Percentiles rank a stretch among this genome's conserved stretches.
phyloP scores from a whole-genome alignment of 2,797 vertebrate genomes.

The Urosaurus nigricauda region DNA sequence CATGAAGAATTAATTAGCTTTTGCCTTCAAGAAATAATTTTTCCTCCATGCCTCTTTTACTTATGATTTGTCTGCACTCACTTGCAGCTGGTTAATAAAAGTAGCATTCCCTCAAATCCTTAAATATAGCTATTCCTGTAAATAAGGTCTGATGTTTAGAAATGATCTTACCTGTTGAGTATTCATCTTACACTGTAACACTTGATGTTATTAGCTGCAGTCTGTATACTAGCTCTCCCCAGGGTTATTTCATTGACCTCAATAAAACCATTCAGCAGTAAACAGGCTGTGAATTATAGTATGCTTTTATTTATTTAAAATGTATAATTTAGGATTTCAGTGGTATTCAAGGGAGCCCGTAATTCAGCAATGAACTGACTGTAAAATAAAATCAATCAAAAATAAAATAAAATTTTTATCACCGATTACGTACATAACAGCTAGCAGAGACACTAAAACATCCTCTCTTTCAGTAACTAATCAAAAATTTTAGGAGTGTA shows the following conservation, averaged over 20 bases:
- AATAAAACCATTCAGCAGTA: not conserved
- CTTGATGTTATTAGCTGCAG: not conserved
- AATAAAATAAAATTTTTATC: not conserved
- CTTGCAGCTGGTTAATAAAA: not conserved
- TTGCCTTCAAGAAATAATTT: not conserved
- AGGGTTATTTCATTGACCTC: not conserved
- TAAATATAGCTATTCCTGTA: not conserved
- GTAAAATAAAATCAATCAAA: not conserved
- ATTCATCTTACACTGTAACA: not conserved
- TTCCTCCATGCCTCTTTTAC: not conserved
- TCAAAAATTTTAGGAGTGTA: not conserved
- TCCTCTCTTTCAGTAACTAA: not conserved
- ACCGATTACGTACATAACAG: not conserved
- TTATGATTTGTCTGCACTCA: not conserved
- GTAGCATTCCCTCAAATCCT: not conserved
- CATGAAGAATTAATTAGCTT: not conserved
- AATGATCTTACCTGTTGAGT: not conserved
- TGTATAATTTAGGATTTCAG: not conserved
- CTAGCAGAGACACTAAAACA: not conserved
- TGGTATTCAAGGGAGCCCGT: not conserved
- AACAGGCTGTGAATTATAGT: not conserved
- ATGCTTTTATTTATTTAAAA: constrained; percentile 8
- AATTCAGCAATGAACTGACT: not conserved
- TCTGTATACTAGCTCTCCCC: not conserved
- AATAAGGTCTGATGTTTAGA: not conserved